Conservation (phyloP, 2,888 invertebrate species). For the Drosophila melanosoma region DNA sequence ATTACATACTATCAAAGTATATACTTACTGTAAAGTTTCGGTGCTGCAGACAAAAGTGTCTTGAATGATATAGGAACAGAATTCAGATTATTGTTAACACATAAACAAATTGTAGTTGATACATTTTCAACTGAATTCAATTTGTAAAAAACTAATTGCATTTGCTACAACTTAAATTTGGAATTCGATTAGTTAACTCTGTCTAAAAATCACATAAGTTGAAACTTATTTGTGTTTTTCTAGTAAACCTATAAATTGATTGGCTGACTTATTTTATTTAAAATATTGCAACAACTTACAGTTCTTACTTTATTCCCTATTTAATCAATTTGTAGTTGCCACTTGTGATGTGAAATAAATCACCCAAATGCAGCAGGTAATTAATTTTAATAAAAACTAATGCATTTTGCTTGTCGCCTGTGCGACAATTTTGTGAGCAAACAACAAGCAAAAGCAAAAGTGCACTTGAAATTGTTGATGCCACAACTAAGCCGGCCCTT, state of each 20-base stretch:
- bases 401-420: conserved; percentile 34
- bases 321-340: neutral
- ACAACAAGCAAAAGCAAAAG: conserved; percentile 67
- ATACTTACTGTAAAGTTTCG: conserved; percentile 12
- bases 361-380: neutral
- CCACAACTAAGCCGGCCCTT: conserved; percentile 54
- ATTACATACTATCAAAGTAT: conserved; percentile 18
- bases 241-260: too few relatives aligned
- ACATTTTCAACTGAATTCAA: neutral
- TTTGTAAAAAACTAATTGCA: too few relatives aligned
- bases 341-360: neutral
- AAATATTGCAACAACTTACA: neutral
- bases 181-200: too few relatives aligned
- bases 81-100: neutral
- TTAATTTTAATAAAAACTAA: neutral
- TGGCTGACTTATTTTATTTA: too few relatives aligned
- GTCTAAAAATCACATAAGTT: too few relatives aligned
- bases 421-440: conserved; percentile 18
- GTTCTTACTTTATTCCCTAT: neutral
- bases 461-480: conserved; percentile 77
- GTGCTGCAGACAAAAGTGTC: conserved; percentile 54
- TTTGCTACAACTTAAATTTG: too few relatives aligned
- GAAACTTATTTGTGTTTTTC: too few relatives aligned
- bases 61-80: accelerated
- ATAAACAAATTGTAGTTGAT: too few relatives aligned